Conservation (phyloP, 2,888 invertebrate species). For the Drosophila anomelani region DNA sequence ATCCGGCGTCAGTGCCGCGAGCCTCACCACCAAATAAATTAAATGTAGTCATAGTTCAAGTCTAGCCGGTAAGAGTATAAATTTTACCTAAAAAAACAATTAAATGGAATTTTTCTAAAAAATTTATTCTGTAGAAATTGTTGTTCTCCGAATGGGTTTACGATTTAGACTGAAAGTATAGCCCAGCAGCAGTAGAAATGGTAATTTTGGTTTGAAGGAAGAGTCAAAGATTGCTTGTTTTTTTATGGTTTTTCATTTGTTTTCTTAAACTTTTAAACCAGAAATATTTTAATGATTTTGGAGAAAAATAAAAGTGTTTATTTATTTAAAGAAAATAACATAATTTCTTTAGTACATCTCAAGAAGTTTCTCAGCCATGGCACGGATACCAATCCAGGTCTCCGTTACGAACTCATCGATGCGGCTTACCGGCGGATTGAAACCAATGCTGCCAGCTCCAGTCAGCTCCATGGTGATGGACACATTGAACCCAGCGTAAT, state of each 20-base stretch:
- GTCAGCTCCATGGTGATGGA: constrained; percentile 88
- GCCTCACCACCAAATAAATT: neutral
- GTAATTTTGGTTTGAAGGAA: neutral
- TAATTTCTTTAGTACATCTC: constrained; percentile 70
- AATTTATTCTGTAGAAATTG: neutral
- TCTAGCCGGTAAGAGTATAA: neutral
- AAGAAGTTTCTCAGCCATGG: constrained; percentile 79
- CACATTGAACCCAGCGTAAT: constrained; percentile 86
- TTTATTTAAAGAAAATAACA: neutral
- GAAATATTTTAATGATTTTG: neutral
- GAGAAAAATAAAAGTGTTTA: neutral
- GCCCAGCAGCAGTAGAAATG: neutral
- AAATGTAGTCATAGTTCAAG: neutral
- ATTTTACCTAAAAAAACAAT: neutral
- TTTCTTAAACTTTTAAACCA: neutral
- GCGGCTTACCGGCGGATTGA: constrained; percentile 86
- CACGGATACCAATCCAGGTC: constrained; percentile 86
- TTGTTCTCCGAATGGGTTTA: neutral
- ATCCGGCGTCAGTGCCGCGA: neutral
- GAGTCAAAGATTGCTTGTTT: neutral
- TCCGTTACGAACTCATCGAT: constrained; percentile 87
- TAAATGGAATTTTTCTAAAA: neutral
- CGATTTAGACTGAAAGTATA: neutral
- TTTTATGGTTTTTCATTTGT: neutral
- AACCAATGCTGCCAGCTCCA: constrained; percentile 86